phyloP scores from a whole-genome alignment of 2,797 vertebrate species.

The Antennarius maculatus region DNA sequence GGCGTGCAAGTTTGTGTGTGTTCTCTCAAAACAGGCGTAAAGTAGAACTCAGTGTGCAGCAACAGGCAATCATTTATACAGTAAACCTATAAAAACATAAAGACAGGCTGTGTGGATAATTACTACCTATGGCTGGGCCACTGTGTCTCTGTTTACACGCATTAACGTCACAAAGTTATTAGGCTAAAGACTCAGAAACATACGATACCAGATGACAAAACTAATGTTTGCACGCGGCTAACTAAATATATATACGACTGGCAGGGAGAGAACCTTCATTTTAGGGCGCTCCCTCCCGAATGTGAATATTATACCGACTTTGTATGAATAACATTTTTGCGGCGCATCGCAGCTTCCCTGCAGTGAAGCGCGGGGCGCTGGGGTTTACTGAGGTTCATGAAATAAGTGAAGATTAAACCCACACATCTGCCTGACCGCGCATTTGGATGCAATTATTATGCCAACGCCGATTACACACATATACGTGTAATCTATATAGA shows the following conservation, averaged over 20 bases:
- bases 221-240: not conserved
- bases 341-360: not conserved
- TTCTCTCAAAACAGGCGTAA: constrained; percentile 39
- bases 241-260: not conserved
- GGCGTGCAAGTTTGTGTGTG: constrained; percentile 5
- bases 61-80: constrained; percentile 40
- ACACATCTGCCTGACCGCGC: not conserved
- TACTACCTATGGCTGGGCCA: constrained; percentile 27
- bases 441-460: not conserved
- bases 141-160: constrained; percentile 21
- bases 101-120: constrained; percentile 36
- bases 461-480: not conserved
- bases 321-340: not conserved
- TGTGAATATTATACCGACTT: not conserved
- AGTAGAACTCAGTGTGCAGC: constrained; percentile 27
- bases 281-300: not conserved
- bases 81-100: constrained; percentile 46
- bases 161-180: constrained; percentile 7
- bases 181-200: not conserved
- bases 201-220: not conserved
- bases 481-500: too few relatives aligned
- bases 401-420: not conserved
- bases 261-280: not conserved
- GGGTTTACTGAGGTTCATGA: not conserved
- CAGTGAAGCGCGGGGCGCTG: too few relatives aligned